phyloP scores from a whole-genome alignment of 2,113 vertebrate species.

The Phrynosoma blainvillii region DNA sequence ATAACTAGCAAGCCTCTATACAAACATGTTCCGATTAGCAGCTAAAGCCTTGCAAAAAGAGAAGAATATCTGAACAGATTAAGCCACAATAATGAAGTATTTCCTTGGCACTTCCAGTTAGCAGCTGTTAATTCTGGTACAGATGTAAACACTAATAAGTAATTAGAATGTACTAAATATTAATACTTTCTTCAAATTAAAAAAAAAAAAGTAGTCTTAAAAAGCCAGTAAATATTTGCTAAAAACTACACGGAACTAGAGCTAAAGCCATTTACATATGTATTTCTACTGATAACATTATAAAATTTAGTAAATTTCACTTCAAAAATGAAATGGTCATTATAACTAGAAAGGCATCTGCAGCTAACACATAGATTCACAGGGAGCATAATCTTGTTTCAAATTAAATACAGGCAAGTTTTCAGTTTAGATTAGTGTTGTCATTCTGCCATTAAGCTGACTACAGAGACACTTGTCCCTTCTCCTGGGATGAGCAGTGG shows the following conservation, averaged over 20 bases:
- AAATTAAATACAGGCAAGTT: background rate
- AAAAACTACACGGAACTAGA: background rate
- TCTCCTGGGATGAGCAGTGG: too few relatives aligned
- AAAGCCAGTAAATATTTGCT: background rate
- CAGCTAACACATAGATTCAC: background rate
- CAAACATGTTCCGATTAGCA: conserved; percentile 13
- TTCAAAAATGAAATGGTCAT: background rate
- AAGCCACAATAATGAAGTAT: conserved; percentile 4
- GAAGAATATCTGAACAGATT: conserved; percentile 24
- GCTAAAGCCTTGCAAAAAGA: background rate
- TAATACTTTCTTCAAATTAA: background rate
- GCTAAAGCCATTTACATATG: background rate
- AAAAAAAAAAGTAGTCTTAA: conserved; percentile 18
- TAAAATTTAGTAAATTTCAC: background rate
- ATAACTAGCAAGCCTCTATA: background rate
- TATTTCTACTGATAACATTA: background rate
- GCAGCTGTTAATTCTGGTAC: conserved; percentile 27
- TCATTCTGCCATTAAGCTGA: too few relatives aligned
- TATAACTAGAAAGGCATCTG: background rate
- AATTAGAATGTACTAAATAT: conserved; percentile 21
- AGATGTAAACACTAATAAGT: conserved; percentile 19
- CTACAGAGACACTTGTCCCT: too few relatives aligned
- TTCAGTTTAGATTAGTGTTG: too few relatives aligned
- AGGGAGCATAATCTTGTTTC: background rate
- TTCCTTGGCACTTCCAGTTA: conserved; percentile 43